Evolutionary conservation across 2,797 vertebrate genomes (phyloP).

Genomic region (Neomorphus geoffroyi): DNA sequence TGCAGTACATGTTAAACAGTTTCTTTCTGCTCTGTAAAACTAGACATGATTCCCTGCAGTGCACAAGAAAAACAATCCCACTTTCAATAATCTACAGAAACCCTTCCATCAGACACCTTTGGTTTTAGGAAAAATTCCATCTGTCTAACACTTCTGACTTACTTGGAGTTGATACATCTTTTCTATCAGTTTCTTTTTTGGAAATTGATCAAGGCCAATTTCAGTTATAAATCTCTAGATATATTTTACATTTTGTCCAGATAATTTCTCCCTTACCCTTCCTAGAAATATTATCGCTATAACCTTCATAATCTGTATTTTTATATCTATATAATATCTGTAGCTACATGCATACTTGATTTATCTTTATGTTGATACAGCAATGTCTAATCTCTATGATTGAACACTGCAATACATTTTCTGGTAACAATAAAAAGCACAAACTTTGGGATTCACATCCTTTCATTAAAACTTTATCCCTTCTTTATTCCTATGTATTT

Average conservation of each 20-base stretch:
- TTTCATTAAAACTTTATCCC: neutral
- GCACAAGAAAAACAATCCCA: neutral
- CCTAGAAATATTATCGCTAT: neutral
- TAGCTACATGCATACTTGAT: neutral
- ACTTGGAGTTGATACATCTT: neutral
- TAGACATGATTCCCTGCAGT: neutral
- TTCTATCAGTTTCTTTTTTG: neutral
- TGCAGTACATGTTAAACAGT: neutral
- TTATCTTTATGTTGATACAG: neutral
- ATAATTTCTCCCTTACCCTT: neutral
- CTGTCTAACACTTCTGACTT: neutral
- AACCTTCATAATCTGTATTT: neutral
- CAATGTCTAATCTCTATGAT: neutral
- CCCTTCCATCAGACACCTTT: neutral
- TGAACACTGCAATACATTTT: neutral
- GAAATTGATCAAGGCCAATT: neutral
- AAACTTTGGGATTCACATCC: neutral
- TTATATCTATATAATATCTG: neutral
- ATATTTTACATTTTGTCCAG: neutral
- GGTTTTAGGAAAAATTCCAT: neutral
- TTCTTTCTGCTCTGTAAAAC: neutral
- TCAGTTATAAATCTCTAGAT: neutral
- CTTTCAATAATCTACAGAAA: neutral
- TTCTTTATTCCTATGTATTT: neutral
- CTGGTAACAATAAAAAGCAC: neutral